A percentile compares a stretch with the other conserved stretches of the same genome.
Conservation (phyloP, 2,797 vertebrate genomes). For the Takifugu ocellatus region DNA sequence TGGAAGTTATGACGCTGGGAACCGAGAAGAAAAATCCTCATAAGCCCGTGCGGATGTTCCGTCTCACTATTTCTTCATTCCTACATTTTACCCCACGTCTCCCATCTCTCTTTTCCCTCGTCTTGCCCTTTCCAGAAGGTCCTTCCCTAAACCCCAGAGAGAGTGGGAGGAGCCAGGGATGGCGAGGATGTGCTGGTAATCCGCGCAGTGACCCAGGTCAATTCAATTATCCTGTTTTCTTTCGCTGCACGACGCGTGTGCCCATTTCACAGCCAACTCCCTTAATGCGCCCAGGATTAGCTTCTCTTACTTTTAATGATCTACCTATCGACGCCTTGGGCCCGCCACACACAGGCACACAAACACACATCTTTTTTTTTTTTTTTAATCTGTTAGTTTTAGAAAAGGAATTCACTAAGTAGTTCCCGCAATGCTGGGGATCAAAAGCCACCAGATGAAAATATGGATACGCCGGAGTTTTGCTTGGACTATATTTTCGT, state of each 20-base stretch:
- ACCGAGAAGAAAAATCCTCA: conserved; percentile 37
- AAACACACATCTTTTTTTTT: conserved; percentile 41
- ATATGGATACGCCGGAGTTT: conserved; percentile 14
- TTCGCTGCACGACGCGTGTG: conserved; percentile 73
- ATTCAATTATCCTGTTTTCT: conserved; percentile 87
- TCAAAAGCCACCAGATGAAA: conserved; percentile 50
- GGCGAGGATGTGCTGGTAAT: conserved; percentile 75
- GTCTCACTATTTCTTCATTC: conserved; percentile 18
- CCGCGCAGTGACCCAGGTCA: conserved; percentile 80
- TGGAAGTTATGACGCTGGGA: conserved; percentile 35
- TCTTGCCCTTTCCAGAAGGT: conserved; percentile 69
- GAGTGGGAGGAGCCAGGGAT: conserved; percentile 65
- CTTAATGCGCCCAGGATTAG: conserved; percentile 82
- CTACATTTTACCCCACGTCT: conserved; percentile 23
- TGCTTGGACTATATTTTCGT: conserved; percentile 37
- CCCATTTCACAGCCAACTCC: conserved; percentile 82
- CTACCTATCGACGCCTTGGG: conserved; percentile 78
- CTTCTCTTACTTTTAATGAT: conserved; percentile 85
- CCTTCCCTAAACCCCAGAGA: conserved; percentile 74
- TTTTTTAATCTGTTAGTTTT: conserved; percentile 34
- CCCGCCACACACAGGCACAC: conserved; percentile 34
- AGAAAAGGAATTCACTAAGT: conserved; percentile 54
- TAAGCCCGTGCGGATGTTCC: conserved; percentile 25
- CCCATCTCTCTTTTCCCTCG: conserved; percentile 53
- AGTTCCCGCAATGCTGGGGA: conserved; percentile 36